These are phyloP conservation scores for Torymus aiolomorphi DNA, from an alignment of 2,888 invertebrate genomes.

Conservation along the genomic window DNA sequence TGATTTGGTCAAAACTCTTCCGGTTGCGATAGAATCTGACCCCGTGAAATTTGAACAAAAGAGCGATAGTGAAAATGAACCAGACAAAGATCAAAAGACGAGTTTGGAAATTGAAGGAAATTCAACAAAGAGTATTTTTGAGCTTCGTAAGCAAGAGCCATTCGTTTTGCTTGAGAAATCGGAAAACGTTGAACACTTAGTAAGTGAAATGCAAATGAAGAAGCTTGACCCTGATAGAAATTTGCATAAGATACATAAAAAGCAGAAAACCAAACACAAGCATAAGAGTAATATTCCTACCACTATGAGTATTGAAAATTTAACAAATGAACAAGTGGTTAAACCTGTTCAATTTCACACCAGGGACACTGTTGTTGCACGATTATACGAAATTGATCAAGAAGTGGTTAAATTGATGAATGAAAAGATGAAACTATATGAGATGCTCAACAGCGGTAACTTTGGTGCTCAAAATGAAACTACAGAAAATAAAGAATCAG, in stretches of 20 bases:
- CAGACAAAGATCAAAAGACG: neutral
- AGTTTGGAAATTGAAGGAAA: neutral
- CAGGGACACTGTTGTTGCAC: slow-evolving; percentile 75
- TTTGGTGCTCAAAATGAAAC: slow-evolving; percentile 40
- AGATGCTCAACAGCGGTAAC: slow-evolving; percentile 75
- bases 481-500: neutral
- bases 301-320: slow-evolving; percentile 5
- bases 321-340: slow-evolving; percentile 45
- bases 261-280: slow-evolving; percentile 61
- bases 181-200: slow-evolving; percentile 55
- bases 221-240: slow-evolving; percentile 42
- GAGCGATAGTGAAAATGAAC: neutral
- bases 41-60: too few species aligned
- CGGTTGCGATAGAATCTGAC: too few species aligned
- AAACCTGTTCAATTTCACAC: slow-evolving; percentile 60
- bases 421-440: slow-evolving; percentile 79
- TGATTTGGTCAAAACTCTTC: too few species aligned
- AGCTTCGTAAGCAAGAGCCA: slow-evolving; percentile 45
- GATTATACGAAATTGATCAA: slow-evolving; percentile 80
- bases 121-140: neutral
- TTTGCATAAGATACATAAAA: slow-evolving; percentile 63
- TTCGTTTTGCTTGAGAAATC: slow-evolving; percentile 59
- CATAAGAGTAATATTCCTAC: slow-evolving; percentile 27
- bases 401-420: slow-evolving; percentile 79
- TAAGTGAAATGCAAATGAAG: slow-evolving; percentile 19